Conservation (phyloP, 2,888 invertebrate species). For the Pollenia amentaria region DNA sequence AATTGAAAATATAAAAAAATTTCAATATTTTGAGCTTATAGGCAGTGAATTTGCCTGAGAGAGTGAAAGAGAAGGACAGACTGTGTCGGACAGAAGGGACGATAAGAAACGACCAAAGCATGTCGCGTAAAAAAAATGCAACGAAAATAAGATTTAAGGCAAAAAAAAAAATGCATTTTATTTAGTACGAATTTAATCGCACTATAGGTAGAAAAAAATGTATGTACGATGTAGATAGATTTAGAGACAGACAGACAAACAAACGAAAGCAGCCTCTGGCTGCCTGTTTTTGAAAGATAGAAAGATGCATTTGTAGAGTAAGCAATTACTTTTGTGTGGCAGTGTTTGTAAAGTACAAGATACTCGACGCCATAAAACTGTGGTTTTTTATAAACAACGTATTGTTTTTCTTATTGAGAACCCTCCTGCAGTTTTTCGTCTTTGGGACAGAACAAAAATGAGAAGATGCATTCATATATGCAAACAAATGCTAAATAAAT, state of each 20-base stretch:
- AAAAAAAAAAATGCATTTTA: conserved; percentile 44
- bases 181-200: conserved; percentile 32
- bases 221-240: not conserved
- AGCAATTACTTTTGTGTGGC: not conserved
- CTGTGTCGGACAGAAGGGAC: not conserved
- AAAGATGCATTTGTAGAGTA: not conserved
- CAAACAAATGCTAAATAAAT: conserved; percentile 1
- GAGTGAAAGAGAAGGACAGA: not conserved
- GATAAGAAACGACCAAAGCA: conserved; percentile 12
- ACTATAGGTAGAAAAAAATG: conserved; percentile 40
- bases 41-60: conserved; percentile 3
- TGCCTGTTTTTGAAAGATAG: not conserved
- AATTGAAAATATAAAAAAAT: conserved; percentile 18
- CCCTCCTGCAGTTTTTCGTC: conserved; percentile 28
- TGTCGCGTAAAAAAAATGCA: conserved; percentile 44
- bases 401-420: conserved; percentile 41
- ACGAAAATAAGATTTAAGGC: conserved; percentile 40
- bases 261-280: not conserved
- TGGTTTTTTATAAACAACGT: conserved; percentile 46
- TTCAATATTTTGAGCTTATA: conserved; percentile 18
- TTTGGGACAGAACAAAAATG: not conserved
- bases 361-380: conserved; percentile 62
- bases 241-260: not conserved
- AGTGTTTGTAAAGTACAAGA: conserved; percentile 26
- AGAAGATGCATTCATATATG: not conserved